Evolutionary conservation across 2,113 vertebrate species (phyloP), one percentile per base, ranked within the genome.

Genomic region (Lota lota): DNA sequence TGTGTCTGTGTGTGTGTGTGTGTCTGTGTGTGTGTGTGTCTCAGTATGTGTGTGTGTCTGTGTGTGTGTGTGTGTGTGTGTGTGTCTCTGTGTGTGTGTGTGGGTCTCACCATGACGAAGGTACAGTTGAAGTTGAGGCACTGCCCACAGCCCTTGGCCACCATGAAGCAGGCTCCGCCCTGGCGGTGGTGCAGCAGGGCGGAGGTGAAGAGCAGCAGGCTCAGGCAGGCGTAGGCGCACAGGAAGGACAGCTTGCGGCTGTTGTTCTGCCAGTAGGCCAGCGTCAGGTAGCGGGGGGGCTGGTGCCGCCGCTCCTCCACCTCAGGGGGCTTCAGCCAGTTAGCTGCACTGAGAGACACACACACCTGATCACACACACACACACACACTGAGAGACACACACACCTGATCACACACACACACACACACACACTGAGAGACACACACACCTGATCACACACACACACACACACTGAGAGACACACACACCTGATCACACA

Each of bases 91-190:
- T 60, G 19, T 22, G 12, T 21, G 22, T 36, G 19, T 22, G n/a
- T 10, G 56, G 14, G 5, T 6, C 59, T 88, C 86, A 97, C 96
- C 84, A 90, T 87, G 0, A 96, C 79, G 22, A 97, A 93, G 63
- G 94, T 91, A 61, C 95, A 95, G 93, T 96, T 94, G 75, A 98
- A 92, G 91, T 95, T 94, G 71, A 98, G 93, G 73, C 95, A 95
- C 64, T 91, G 93, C 1, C 96, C 94, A 0, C 95, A 96, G 79
- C 93, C 95, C 22, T 90, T 93, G 50, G 95, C 95, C 77, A 95
- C 64, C 85, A 84, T 90, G 80, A 88, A 58, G 83, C 90, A 93
- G 57, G 19, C 36, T 0, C 93, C 89, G 0, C 66, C 84, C 0
- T 74, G 1, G 0, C 62, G 12, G 50, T 95, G 75, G 16, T 56